Base-by-base conservation (phyloP, 2,113 vertebrate species). In the Anas platyrhynchos region DNA sequence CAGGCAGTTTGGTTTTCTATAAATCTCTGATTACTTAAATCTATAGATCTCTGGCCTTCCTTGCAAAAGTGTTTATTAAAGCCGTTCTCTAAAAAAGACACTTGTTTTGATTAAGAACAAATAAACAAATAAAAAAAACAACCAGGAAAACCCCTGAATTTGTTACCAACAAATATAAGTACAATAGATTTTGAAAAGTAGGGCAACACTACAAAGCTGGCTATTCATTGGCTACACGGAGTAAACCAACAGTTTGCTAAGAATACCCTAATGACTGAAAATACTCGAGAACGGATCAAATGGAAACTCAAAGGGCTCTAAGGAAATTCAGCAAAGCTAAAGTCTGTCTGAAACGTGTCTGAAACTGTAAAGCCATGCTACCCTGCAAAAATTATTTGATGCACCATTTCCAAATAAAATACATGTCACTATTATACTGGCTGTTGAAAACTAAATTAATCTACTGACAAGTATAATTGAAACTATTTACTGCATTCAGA, bases 161-260 rank as follows among this genome's bases (percentile, higher is more conserved):
- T 86, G 22, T 80, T 72, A 72, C 26, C 62, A 80, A 72, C 36
- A 86, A 80, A 63, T 25, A 3, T 86, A 88, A 79, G 29, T 63
- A 80, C n/a, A 86, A 83, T 14, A 89, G 14, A 27, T 88, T 93
- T 88, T 76, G 29, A 83, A 75, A 96, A 91, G 88, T 72, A 93
- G 77, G 81, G 67, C 67, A 89, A 76, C 41, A 72, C 14, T 20
- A 93, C 91, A 94, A 96, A 93, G 91, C 84, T 86, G 59, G 63
- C 86, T 89, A 91, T 89, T 93, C 84, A 93, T n/a, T 43, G 38
- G 46, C 46, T 72, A 76, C 14, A 72, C 3, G 1, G 62, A 72
- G 46, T 83, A 83, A 86, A 86, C 8, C n/a, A 86, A 63, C 12
- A 20, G 58, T 89, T 83, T 36, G 48, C 54, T 86, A 82, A 88